These are phyloP conservation scores for Dasypogon diadema DNA, from an alignment of 2,888 invertebrate genomes.

Conservation along the genomic window DNA sequence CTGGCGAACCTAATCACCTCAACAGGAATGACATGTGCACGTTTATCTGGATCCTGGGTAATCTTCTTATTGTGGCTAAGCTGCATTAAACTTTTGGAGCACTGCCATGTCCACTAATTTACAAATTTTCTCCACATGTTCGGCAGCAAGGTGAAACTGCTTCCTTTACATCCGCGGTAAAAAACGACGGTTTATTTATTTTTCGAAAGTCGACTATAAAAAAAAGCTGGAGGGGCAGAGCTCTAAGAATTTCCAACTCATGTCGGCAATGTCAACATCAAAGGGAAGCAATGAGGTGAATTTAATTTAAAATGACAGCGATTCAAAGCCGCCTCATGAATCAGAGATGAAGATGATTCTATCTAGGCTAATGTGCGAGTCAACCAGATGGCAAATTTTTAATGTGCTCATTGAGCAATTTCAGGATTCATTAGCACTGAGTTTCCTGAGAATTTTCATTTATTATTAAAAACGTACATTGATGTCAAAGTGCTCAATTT, in stretches of 20 bases:
- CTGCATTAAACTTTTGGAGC: constrained; percentile 32
- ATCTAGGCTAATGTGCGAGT: constrained; percentile 24
- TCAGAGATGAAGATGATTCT: constrained; percentile 22
- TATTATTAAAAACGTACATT: too few species aligned
- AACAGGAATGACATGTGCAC: constrained; percentile 9
- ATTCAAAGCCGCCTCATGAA: constrained; percentile 44
- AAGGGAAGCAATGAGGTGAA: constrained; percentile 50
- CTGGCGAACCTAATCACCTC: constrained; percentile 18
- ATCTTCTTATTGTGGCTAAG: neutral
- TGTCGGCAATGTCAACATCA: constrained; percentile 49
- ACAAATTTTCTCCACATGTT: neutral
- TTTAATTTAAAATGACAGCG: constrained; percentile 52
- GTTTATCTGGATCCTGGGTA: neutral
- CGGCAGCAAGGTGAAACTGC: neutral
- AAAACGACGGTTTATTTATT: neutral
- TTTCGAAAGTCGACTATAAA: neutral
- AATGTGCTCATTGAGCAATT: constrained; percentile 50
- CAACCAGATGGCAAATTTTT: constrained; percentile 42
- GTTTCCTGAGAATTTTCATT: constrained; percentile 29
- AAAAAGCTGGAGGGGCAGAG: neutral
- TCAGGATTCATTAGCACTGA: constrained; percentile 24
- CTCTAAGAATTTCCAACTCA: neutral
- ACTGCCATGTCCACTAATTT: constrained; percentile 32
- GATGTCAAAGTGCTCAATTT: too few species aligned
- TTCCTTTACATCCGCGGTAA: constrained; percentile 1